Conservation (phyloP, 2,113 vertebrate species). For the Osmerus eperlanus region DNA sequence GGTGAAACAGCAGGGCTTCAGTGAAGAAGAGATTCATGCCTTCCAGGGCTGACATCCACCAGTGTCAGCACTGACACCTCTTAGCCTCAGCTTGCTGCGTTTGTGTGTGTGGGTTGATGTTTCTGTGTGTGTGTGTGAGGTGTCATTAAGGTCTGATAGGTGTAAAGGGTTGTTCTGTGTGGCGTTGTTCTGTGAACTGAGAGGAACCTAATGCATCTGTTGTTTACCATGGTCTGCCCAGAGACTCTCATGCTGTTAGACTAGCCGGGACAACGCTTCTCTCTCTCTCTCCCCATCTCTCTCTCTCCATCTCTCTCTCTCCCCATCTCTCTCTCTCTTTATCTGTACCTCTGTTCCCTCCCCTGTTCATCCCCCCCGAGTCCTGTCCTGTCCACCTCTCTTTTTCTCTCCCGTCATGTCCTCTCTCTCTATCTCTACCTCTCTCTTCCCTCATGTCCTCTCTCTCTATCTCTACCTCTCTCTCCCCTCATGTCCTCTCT, state of each 20-base stretch:
- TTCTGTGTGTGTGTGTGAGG: neutral
- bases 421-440: neutral
- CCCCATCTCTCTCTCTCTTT: neutral
- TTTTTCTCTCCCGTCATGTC: neutral
- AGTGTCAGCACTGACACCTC: neutral
- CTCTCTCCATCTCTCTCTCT: neutral
- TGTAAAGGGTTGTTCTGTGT: too few relatives aligned
- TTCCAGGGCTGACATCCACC: constrained; percentile 63
- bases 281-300: neutral
- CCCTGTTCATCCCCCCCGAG: neutral
- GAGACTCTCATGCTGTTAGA: neutral
- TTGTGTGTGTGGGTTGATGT: neutral
- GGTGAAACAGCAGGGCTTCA: constrained; percentile 65
- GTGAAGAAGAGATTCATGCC: constrained; percentile 64
- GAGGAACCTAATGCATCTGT: neutral
- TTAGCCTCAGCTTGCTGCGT: neutral
- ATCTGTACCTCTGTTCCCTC: neutral
- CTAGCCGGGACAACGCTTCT: neutral
- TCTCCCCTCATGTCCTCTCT: neutral
- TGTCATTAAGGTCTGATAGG: too few relatives aligned
- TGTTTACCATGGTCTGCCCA: neutral
- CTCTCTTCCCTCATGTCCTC: neutral
- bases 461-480: neutral
- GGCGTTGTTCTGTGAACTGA: too few relatives aligned
- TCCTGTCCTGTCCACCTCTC: neutral